phyloP scores from a whole-genome alignment of 2,797 vertebrate genomes.

The Buphagus erythrorhynchus region DNA sequence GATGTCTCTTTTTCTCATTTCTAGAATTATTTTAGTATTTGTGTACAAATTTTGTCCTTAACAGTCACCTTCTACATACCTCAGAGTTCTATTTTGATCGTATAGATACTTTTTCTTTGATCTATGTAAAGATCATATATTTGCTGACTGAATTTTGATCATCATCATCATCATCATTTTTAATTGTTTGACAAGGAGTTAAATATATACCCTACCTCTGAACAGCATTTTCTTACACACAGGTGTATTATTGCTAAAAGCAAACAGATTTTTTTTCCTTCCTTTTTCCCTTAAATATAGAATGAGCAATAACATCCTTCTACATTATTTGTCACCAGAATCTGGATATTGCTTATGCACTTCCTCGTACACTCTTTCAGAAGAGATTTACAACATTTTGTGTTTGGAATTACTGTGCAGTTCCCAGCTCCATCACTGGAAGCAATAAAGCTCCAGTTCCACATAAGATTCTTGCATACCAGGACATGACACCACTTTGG shows the following conservation, averaged over 20 bases:
- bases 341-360: background rate
- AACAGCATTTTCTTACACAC: background rate
- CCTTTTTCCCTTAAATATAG: background rate
- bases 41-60: background rate
- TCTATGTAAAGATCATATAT: background rate
- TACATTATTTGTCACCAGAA: background rate
- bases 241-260: background rate
- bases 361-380: background rate
- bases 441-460: slow-evolving; percentile 29
- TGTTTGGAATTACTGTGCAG: background rate
- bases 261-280: background rate
- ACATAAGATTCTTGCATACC: background rate
- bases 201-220: background rate
- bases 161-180: background rate
- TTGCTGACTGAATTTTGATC: slow-evolving; percentile 4
- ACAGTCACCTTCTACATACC: background rate
- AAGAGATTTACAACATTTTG: background rate
- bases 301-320: background rate
- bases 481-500: slow-evolving; percentile 32
- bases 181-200: background rate
- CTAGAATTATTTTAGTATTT: background rate
- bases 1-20: background rate
- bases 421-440: slow-evolving; percentile 21
- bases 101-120: background rate
- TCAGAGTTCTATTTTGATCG: background rate